phyloP scores from a whole-genome alignment of 2,888 invertebrate genomes.

The Drosophila seclusa region DNA sequence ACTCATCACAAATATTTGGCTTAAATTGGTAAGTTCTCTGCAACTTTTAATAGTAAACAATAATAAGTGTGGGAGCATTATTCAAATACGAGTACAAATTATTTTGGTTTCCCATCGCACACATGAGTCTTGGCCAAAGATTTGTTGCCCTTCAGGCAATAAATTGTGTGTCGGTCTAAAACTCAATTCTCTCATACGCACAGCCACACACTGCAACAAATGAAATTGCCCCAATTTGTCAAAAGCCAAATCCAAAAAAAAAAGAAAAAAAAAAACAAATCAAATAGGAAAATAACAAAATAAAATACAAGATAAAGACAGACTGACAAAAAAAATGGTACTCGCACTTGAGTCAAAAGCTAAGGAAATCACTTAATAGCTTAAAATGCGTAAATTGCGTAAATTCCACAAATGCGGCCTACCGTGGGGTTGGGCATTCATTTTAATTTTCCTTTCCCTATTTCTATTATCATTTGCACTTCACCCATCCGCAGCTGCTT shows the following conservation, averaged over 20 bases:
- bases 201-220: conserved; percentile 48
- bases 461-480: conserved; percentile 32
- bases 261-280: not conserved
- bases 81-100: conserved; percentile 35
- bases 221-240: conserved; percentile 65
- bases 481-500: conserved; percentile 16
- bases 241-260: conserved; percentile 38
- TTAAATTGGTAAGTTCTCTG: conserved; percentile 94
- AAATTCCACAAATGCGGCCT: conserved; percentile 38
- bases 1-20: conserved; percentile 98
- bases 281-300: conserved; percentile 3
- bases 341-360: conserved; percentile 35
- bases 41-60: conserved; percentile 27
- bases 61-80: conserved; percentile 20
- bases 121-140: conserved; percentile 49
- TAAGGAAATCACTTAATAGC: conserved; percentile 52
- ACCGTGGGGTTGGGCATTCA: conserved; percentile 12
- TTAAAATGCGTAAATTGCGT: conserved; percentile 38
- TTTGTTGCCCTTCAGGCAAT: conserved; percentile 48
- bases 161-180: conserved; percentile 49
- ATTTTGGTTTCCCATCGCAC: conserved; percentile 23
- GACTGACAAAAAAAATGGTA: conserved; percentile 31
- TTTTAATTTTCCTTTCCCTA: conserved; percentile 14
- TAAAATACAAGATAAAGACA: conserved; percentile 1
- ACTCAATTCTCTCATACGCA: conserved; percentile 32